phyloP scores from a whole-genome alignment of 2,113 vertebrate genomes.

The Oenanthe oenanthe region DNA sequence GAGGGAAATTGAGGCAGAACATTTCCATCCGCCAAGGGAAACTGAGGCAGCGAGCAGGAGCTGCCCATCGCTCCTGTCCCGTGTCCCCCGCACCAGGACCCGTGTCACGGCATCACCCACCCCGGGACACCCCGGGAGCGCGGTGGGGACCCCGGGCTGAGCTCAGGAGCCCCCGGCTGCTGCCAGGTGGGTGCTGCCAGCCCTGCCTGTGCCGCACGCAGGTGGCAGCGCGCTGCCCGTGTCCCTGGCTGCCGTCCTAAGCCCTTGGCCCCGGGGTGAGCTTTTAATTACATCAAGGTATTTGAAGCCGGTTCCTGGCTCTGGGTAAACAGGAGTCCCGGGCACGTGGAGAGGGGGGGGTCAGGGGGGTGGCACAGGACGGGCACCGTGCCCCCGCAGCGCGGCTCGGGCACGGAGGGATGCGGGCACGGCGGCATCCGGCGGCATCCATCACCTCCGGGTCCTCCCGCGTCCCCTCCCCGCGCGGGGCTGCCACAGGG shows the following conservation, averaged over 20 bases:
- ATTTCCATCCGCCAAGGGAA: not conserved
- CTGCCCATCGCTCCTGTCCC: accelerated
- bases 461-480: not conserved
- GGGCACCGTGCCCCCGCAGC: not conserved
- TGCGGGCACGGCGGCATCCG: not conserved
- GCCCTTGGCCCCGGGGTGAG: conserved; percentile 5
- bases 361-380: not conserved
- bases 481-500: not conserved
- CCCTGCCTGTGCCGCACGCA: not conserved
- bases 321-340: conserved; percentile 13
- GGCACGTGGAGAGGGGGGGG: not conserved
- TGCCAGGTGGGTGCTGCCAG: not conserved
- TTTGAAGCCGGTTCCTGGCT: not conserved
- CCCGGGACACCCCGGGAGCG: not conserved
- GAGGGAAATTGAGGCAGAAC: not conserved
- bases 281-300: conserved; percentile 57
- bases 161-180: not conserved
- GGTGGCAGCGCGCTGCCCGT: not conserved
- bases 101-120: not conserved
- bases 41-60: not conserved
- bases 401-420: not conserved
- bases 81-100: not conserved
- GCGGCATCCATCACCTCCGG: accelerated
- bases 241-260: conserved; percentile 49
- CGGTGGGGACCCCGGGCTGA: not conserved